Conservation (phyloP, 2,113 vertebrate genomes). For the Amia ocellicauda region DNA sequence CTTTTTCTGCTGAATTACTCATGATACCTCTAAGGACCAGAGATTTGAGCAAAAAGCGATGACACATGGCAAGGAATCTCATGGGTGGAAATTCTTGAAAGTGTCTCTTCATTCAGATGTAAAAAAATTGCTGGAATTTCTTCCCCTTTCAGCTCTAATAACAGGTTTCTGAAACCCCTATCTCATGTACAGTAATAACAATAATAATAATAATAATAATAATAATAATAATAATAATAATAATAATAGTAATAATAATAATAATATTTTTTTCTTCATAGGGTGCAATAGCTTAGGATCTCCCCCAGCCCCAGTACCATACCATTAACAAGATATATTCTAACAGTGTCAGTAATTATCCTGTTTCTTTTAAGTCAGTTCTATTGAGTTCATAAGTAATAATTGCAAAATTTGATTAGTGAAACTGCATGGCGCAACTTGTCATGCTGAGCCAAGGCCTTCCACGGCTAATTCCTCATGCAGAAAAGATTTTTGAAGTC, state of each 20-base stretch:
- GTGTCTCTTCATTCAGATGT: neutral
- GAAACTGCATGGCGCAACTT: constrained; percentile 14
- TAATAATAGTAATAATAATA: too few relatives aligned
- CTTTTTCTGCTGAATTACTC: constrained; percentile 4
- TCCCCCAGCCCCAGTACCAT: neutral
- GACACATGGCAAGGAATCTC: neutral
- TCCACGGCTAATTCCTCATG: constrained; percentile 2
- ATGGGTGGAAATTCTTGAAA: neutral
- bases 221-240: too few relatives aligned
- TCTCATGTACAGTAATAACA: neutral
- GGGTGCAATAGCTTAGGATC: constrained; percentile 15
- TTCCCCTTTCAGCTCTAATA: constrained; percentile 5
- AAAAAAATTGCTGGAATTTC: neutral
- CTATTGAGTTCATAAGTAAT: constrained; percentile 22
- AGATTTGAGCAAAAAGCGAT: neutral
- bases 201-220: too few relatives aligned
- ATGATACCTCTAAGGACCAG: neutral
- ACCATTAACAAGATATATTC: constrained; percentile 11
- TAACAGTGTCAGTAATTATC: constrained; percentile 12
- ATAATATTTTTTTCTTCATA: neutral
- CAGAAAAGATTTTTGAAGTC: constrained; percentile 19
- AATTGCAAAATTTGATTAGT: constrained; percentile 26
- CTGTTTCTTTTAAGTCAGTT: constrained; percentile 15
- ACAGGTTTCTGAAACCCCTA: neutral
- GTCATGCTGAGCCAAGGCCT: constrained; percentile 3